These are phyloP conservation scores for Caenorhabditis briggsae DNA, from an alignment of 1,140 invertebrate genomes.

Conservation along the genomic window DNA sequence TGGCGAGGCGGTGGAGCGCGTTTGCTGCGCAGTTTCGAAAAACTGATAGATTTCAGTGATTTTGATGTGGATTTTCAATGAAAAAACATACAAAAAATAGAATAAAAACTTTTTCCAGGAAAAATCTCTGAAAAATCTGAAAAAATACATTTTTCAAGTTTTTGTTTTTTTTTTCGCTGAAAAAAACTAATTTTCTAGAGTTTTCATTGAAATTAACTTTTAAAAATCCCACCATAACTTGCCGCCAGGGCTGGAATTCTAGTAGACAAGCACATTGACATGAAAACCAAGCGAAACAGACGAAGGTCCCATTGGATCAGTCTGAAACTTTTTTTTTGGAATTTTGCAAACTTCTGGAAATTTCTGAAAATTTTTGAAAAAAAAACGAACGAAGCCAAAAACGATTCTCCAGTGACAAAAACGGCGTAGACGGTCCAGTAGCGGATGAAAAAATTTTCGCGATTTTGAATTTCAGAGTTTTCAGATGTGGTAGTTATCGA, in stretches of 20 bases:
- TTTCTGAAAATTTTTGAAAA: not conserved
- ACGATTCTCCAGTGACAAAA: constrained; percentile 24
- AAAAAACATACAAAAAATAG: too few species aligned
- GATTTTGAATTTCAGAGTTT: not conserved
- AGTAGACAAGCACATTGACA: constrained; percentile 24
- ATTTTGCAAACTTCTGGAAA: too few species aligned
- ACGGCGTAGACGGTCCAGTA: constrained; percentile 44
- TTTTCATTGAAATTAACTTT: too few species aligned
- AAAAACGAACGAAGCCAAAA: constrained; percentile 25
- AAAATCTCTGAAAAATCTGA: too few species aligned
- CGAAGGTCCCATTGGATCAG: constrained; percentile 33
- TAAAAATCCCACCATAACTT: not conserved
- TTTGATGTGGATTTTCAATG: too few species aligned
- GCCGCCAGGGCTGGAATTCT: constrained; percentile 4
- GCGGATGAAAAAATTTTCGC: not conserved
- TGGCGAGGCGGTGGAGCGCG: not conserved
- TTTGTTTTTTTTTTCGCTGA: too few species aligned
- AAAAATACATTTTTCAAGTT: too few species aligned
- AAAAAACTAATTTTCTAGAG: too few species aligned
- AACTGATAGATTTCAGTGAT: too few species aligned
- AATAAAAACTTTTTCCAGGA: too few species aligned
- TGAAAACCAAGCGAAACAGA: constrained; percentile 5
- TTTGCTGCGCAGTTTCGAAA: not conserved
- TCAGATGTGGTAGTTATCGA: not conserved
- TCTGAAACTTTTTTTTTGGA: not conserved